Evolutionary conservation across 2,797 vertebrate species (phyloP).

Genomic region (Amazonetta brasiliensis): DNA sequence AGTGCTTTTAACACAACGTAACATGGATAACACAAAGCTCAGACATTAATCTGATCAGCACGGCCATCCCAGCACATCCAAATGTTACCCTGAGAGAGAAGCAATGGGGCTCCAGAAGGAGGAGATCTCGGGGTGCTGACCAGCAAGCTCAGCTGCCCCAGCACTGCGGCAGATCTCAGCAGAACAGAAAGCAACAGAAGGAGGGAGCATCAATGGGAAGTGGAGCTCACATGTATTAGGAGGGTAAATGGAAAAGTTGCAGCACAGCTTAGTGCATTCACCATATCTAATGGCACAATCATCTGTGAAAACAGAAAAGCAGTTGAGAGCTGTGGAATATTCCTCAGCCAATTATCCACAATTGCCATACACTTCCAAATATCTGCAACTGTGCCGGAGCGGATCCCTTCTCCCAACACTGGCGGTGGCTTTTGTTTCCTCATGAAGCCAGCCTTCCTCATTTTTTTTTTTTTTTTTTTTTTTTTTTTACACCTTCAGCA

Average conservation of each 20-base stretch:
- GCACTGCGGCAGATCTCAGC: not conserved
- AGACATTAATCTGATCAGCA: not conserved
- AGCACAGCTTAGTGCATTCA: conserved; percentile 42
- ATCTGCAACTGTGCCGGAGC: not conserved
- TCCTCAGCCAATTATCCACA: conserved; percentile 45
- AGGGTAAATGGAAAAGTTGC: conserved; percentile 40
- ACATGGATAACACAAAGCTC: not conserved
- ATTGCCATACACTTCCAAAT: conserved; percentile 12
- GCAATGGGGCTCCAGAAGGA: rapidly evolving
- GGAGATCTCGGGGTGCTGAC: rapidly evolving
- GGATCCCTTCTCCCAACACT: not conserved
- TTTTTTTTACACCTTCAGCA: not conserved
- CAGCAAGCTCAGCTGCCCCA: not conserved
- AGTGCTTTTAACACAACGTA: not conserved
- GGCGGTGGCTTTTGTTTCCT: not conserved
- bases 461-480: too few species aligned
- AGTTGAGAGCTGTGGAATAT: conserved; percentile 42
- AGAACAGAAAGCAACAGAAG: not conserved
- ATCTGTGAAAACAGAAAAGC: conserved; percentile 59
- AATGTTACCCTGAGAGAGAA: not conserved
- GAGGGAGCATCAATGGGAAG: not conserved
- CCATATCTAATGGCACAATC: conserved; percentile 57
- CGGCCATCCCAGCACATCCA: not conserved
- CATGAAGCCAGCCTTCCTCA: not conserved
- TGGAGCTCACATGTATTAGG: not conserved